Conservation (phyloP, 2,888 invertebrate species). For the Drosophila cognata region DNA sequence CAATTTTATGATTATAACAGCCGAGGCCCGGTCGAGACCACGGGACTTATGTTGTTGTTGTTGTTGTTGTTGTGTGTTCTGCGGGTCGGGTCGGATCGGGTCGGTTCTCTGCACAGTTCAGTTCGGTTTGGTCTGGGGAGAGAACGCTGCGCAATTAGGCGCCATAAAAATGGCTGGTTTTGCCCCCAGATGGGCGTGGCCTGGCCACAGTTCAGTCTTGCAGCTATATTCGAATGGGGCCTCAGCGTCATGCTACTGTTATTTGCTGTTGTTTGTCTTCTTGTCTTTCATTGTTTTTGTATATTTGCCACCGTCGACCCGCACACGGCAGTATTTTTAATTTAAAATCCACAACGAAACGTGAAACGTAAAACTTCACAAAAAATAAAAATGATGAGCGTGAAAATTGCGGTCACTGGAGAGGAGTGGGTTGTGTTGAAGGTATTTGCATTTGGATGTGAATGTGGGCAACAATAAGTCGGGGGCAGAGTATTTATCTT, state of each 20-base stretch:
- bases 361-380: conserved; percentile 30
- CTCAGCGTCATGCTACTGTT: conserved; percentile 26
- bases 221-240: conserved; percentile 8
- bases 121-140: conserved; percentile 15
- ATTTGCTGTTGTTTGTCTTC: conserved; percentile 63
- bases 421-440: neutral
- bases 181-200: conserved; percentile 59
- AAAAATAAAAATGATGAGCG: conserved; percentile 43
- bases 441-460: conserved; percentile 5
- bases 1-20: conserved; percentile 83
- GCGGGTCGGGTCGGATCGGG: conserved; percentile 22
- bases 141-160: conserved; percentile 77
- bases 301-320: conserved; percentile 40
- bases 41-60: conserved; percentile 3
- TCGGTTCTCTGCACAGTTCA: neutral
- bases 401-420: conserved; percentile 55
- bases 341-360: conserved; percentile 73
- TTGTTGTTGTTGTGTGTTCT: conserved; percentile 13
- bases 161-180: conserved; percentile 77
- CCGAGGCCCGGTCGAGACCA: conserved; percentile 65
- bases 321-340: conserved; percentile 72
- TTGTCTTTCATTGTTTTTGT: conserved; percentile 56
- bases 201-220: conserved; percentile 11
- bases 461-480: neutral
- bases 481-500: conserved; percentile 20